These are phyloP conservation scores for Probaryconus sp. DNA, from an alignment of 1,140 invertebrate genomes.

Conservation along the genomic window DNA sequence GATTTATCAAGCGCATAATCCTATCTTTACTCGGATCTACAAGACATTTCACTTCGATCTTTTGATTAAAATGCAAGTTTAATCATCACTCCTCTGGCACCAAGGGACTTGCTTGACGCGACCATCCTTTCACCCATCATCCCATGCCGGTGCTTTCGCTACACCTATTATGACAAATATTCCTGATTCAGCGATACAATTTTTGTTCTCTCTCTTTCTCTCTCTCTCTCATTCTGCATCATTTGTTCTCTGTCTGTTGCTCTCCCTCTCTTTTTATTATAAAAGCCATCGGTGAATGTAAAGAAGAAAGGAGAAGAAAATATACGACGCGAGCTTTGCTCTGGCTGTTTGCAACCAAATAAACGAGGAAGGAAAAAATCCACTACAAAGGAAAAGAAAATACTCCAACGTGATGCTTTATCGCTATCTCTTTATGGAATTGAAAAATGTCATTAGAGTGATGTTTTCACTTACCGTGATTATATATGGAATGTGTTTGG, in stretches of 20 bases:
- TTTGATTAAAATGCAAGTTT: slow-evolving; percentile 77
- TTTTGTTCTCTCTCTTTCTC: slow-evolving; percentile 51
- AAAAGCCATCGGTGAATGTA: slow-evolving; percentile 59
- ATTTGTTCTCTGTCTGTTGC: too few species aligned
- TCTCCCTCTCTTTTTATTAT: neutral
- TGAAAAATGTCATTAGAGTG: slow-evolving; percentile 75
- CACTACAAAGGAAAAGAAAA: slow-evolving; percentile 15
- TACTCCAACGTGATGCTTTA: slow-evolving; percentile 30
- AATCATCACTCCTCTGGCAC: slow-evolving; percentile 53
- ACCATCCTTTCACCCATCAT: slow-evolving; percentile 9
- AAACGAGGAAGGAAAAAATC: slow-evolving; percentile 42
- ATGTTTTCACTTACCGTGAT: too few species aligned
- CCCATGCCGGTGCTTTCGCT: slow-evolving; percentile 9
- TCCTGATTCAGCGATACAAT: slow-evolving; percentile 42
- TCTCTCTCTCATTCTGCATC: too few species aligned
- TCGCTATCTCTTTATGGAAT: slow-evolving; percentile 73
- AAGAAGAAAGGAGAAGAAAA: slow-evolving; percentile 72
- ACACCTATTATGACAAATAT: slow-evolving; percentile 12
- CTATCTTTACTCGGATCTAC: slow-evolving; percentile 70
- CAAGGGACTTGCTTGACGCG: slow-evolving; percentile 40
- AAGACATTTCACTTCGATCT: slow-evolving; percentile 75
- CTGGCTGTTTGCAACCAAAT: slow-evolving; percentile 37
- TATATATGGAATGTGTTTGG: too few species aligned
- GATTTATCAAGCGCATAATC: slow-evolving; percentile 75
- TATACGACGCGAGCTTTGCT: slow-evolving; percentile 72